These are phyloP conservation scores for Amorpha juglandis DNA, from an alignment of 2,888 invertebrate species.

Conservation along the genomic window DNA sequence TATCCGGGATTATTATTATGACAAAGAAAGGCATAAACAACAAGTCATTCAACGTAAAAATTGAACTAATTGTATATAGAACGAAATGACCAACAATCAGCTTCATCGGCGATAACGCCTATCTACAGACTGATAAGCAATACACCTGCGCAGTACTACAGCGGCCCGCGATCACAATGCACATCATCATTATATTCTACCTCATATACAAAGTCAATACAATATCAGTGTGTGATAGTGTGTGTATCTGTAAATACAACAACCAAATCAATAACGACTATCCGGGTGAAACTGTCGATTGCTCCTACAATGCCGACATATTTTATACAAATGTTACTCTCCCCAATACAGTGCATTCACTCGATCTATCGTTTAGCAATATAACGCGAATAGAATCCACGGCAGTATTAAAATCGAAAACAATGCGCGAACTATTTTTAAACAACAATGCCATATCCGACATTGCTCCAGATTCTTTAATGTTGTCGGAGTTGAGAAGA, in stretches of 20 bases:
- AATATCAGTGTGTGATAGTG: constrained; percentile 59
- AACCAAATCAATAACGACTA: constrained; percentile 52
- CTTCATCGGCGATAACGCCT: constrained; percentile 61
- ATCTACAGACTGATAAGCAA: constrained; percentile 36
- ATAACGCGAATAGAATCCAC: constrained; percentile 52
- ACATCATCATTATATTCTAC: constrained; percentile 18
- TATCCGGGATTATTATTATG: background rate
- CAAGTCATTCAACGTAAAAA: constrained; percentile 27
- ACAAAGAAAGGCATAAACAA: background rate
- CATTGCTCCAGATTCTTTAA: constrained; percentile 57
- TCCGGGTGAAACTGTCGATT: constrained; percentile 60
- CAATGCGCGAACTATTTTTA: constrained; percentile 57
- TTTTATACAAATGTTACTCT: constrained; percentile 50
- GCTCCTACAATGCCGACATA: constrained; percentile 52
- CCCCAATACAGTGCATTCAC: constrained; percentile 54
- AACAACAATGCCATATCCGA: constrained; percentile 61
- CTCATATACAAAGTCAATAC: constrained; percentile 47
- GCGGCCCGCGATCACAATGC: constrained; percentile 20
- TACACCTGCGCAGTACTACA: constrained; percentile 33
- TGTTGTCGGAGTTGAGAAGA: constrained; percentile 60
- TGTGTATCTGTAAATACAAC: constrained; percentile 55
- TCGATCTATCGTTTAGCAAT: constrained; percentile 69
- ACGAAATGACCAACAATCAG: constrained; percentile 69
- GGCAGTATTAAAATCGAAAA: constrained; percentile 52
- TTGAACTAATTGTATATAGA: constrained; percentile 36